Conservation (phyloP, 1,140 invertebrate species). For the Leguminivora glycinivorella region DNA sequence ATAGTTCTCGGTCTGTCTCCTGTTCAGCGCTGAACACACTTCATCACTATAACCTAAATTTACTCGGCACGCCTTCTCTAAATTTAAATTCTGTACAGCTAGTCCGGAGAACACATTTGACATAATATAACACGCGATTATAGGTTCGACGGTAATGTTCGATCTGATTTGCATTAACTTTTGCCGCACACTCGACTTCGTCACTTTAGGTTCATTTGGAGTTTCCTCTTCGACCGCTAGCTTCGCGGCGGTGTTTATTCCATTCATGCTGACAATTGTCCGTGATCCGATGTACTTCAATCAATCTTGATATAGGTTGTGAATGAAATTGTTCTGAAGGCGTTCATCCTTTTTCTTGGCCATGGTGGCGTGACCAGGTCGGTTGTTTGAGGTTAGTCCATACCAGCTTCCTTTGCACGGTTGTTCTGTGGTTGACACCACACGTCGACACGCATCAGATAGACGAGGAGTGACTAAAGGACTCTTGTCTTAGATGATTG, state of each 20-base stretch:
- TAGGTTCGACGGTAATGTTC: conserved; percentile 81
- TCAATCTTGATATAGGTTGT: conserved; percentile 35
- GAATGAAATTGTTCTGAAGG: neutral
- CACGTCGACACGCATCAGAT: neutral
- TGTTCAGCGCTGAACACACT: conserved; percentile 79
- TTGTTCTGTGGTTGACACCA: conserved; percentile 32
- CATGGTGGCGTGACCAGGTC: neutral
- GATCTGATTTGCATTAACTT: conserved; percentile 66
- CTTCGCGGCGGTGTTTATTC: conserved; percentile 58
- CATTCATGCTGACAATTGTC: conserved; percentile 59
- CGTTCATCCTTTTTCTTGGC: neutral
- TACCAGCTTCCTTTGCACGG: conserved; percentile 33
- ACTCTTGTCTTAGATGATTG: conserved; percentile 71
- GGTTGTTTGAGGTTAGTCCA: conserved; percentile 3
- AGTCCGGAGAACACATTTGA: conserved; percentile 80
- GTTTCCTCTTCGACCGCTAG: conserved; percentile 45
- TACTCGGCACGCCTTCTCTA: conserved; percentile 82
- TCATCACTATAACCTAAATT: conserved; percentile 79
- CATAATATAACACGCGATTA: conserved; percentile 80
- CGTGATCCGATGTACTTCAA: conserved; percentile 37
- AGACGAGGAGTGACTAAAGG: conserved; percentile 53
- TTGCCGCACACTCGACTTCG: conserved; percentile 51
- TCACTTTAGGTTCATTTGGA: conserved; percentile 50
- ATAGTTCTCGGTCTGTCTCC: conserved; percentile 73
- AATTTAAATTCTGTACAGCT: conserved; percentile 80